phyloP scores from a whole-genome alignment of 2,113 vertebrate species.

The Empidonax alnorum region DNA sequence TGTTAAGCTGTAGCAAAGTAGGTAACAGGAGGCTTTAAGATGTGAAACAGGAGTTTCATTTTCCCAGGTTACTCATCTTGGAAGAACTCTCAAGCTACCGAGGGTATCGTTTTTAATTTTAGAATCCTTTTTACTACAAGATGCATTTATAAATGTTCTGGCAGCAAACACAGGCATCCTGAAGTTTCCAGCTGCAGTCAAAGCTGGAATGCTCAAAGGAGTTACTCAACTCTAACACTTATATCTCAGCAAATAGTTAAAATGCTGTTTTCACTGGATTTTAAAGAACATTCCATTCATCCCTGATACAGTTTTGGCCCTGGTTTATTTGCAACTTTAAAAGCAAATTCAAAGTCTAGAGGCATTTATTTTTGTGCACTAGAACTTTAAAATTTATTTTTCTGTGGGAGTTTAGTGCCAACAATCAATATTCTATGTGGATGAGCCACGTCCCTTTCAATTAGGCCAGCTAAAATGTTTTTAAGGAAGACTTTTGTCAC shows the following conservation, averaged over 20 bases:
- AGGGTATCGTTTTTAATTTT: neutral
- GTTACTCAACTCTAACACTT: conserved; percentile 53
- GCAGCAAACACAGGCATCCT: conserved; percentile 50
- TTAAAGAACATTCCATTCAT: neutral
- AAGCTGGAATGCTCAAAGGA: conserved; percentile 55
- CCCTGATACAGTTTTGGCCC: neutral
- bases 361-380: neutral
- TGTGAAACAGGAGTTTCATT: fast-evolving
- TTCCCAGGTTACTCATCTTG: neutral
- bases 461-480: conserved; percentile 48
- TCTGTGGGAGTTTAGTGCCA: neutral
- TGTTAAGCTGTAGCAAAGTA: neutral
- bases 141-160: conserved; percentile 56
- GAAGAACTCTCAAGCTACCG: neutral
- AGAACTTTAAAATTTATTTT: neutral
- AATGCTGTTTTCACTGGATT: neutral
- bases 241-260: conserved; percentile 50
- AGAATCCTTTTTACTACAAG: conserved; percentile 19
- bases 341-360: neutral
- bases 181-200: conserved; percentile 51
- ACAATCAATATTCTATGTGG: neutral
- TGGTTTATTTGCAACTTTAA: neutral
- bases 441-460: neutral
- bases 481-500: conserved; percentile 28
- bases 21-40: neutral